phyloP scores from a whole-genome alignment of 1,140 invertebrate species.

The Cydia strobilella region DNA sequence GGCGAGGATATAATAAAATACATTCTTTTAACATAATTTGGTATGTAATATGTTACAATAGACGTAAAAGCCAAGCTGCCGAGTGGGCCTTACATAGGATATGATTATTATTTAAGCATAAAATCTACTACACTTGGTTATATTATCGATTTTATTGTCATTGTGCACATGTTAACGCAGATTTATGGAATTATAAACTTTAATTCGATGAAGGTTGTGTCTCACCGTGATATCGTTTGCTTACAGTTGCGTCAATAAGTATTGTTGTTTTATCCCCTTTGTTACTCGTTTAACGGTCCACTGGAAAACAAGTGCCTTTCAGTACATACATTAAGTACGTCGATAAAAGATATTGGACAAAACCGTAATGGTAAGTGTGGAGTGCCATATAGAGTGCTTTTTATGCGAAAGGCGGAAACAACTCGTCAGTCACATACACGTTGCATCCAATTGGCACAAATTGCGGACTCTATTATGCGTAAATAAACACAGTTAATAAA shows the following conservation, averaged over 20 bases:
- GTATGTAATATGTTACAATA: background rate
- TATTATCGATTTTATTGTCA: constrained; percentile 20
- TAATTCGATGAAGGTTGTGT: constrained; percentile 12
- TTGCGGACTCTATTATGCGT: constrained; percentile 17
- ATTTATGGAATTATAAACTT: constrained; percentile 27
- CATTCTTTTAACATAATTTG: constrained; percentile 4
- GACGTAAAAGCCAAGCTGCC: background rate
- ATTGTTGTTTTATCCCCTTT: constrained; percentile 4
- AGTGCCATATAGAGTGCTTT: background rate
- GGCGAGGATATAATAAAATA: background rate
- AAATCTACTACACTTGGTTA: constrained; percentile 13
- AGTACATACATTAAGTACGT: background rate
- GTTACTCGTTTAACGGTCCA: background rate
- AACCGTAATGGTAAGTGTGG: constrained; percentile 1
- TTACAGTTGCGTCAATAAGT: constrained; percentile 17
- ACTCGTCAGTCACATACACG: constrained; percentile 10
- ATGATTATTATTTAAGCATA: constrained; percentile 18
- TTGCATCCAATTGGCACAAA: constrained; percentile 26
- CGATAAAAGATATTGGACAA: constrained; percentile 6
- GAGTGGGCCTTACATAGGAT: constrained; percentile 14
- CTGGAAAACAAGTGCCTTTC: constrained; percentile 3
- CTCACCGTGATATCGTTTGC: constrained; percentile 19
- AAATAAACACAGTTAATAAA: constrained; percentile 9
- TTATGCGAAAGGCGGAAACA: constrained; percentile 22
- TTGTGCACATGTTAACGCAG: constrained; percentile 16